Evolutionary conservation across 2,888 invertebrate genomes (phyloP).

Genomic region (Drosophila dives): DNA sequence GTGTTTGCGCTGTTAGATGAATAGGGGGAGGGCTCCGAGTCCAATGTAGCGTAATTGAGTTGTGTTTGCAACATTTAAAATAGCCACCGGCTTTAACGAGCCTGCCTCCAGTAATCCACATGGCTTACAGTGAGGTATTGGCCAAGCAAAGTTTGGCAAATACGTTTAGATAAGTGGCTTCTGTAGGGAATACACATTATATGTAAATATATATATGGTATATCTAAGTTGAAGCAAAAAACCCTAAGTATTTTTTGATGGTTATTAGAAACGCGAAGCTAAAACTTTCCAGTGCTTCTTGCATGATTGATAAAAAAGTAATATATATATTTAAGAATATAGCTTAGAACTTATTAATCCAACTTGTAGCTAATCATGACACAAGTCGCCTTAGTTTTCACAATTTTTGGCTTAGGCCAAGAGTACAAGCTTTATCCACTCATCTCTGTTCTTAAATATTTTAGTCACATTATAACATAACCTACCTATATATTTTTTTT

Average conservation of each 20-base stretch:
- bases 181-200: constrained; percentile 3
- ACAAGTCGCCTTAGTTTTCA: neutral
- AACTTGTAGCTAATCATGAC: neutral
- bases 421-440: neutral
- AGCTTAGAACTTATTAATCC: neutral
- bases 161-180: constrained; percentile 15
- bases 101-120: constrained; percentile 26
- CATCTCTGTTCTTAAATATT: neutral
- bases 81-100: constrained; percentile 67
- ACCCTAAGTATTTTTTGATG: constrained; percentile 1
- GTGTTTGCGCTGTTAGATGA: neutral
- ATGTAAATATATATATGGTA: neutral
- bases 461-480: neutral
- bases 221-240: neutral
- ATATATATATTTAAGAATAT: neutral
- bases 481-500: neutral
- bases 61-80: constrained; percentile 78
- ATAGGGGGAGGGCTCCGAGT: constrained; percentile 7
- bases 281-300: neutral
- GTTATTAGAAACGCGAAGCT: neutral
- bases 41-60: constrained; percentile 69
- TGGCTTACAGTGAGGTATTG: constrained; percentile 16
- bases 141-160: constrained; percentile 38
- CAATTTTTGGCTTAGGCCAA: neutral
- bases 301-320: neutral